These are phyloP conservation scores for Hydrozoanthus tunicans DNA, from an alignment of 64 coral and sea anemone genomes.

Conservation along the genomic window DNA sequence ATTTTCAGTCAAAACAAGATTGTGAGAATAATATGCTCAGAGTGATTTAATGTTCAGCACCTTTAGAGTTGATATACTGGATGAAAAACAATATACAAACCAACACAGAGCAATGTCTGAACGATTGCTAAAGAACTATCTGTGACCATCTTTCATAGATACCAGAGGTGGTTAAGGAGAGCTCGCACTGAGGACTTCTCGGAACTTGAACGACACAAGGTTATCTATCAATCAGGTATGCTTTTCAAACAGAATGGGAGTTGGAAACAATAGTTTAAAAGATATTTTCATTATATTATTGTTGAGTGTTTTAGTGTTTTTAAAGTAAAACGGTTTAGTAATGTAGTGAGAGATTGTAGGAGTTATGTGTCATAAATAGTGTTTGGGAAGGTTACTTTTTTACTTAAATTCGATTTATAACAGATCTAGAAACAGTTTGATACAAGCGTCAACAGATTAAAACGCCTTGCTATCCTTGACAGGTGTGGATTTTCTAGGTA, in stretches of 20 bases:
- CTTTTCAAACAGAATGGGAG: no score
- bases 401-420: no score
- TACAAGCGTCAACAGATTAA: neutral
- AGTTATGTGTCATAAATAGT: neutral
- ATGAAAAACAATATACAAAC: no score
- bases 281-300: neutral
- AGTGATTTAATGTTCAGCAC: no score
- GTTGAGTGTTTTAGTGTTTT: neutral
- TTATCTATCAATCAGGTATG: slow-evolving; percentile 90
- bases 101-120: no score
- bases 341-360: neutral
- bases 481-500: slow-evolving; percentile 95
- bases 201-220: slow-evolving; percentile 66
- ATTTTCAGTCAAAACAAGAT: no score
- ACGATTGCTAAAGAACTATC: no score
- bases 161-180: slow-evolving; percentile 92
- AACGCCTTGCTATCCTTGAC: neutral
- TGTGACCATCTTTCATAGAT: slow-evolving; percentile 25
- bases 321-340: neutral
- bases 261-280: neutral
- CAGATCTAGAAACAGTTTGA: no score
- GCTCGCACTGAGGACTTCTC: slow-evolving; percentile 90
- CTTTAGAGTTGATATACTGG: no score
- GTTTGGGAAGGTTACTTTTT: no score
- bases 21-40: no score